Base-by-base conservation (phyloP, 2,113 vertebrate genomes). In the Gila orcuttii region DNA sequence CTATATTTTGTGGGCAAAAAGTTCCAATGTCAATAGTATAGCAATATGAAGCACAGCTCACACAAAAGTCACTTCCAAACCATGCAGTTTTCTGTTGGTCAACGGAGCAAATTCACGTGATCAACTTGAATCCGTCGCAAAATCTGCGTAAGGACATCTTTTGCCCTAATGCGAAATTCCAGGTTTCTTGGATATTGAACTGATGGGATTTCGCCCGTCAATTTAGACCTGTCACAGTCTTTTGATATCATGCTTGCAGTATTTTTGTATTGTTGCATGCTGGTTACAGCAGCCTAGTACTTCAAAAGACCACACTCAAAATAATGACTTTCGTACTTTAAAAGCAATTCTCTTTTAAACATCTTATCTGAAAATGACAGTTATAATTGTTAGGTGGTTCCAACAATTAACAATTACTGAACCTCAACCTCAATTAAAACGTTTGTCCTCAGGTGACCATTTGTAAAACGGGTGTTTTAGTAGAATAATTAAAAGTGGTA, bases 361-460 rank as follows among this genome's bases (percentile, higher is more conserved):
- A 36, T 36, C 25, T 55, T 28, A 45, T 80, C 36, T 45, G 23
- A 80, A 62, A 62, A 62, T 45, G 7, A 79, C 33, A 10, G 11
- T 59, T 59, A 57, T 36, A 59, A 79, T 79, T 79, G 31, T 23
- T 39, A 4, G n/a, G 0, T 42, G 62, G 42, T 19, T 47, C 39
- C 11, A 66, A 66, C 79, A 62, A n/a, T 79, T 21, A 79, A 79
- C 36, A 66, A n/a, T 66, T 42, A 42, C 33, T 62, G 59, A 81
- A 47, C 39, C 79, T 66, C 39, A 80, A 47, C 79, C 60, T 28
- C 39, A 81, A 66, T 81, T 64, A 81, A 81, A 81, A 64, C 15
- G 10, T 81, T 31, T 47, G 17, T 64, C 79, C 39, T 81, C 39
- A 28, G 79, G 59, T 64, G 79, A 66, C 79, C 2, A 28, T 47